Base-by-base conservation (phyloP, 1,140 invertebrate species). In the Drosophila gunungcola region DNA sequence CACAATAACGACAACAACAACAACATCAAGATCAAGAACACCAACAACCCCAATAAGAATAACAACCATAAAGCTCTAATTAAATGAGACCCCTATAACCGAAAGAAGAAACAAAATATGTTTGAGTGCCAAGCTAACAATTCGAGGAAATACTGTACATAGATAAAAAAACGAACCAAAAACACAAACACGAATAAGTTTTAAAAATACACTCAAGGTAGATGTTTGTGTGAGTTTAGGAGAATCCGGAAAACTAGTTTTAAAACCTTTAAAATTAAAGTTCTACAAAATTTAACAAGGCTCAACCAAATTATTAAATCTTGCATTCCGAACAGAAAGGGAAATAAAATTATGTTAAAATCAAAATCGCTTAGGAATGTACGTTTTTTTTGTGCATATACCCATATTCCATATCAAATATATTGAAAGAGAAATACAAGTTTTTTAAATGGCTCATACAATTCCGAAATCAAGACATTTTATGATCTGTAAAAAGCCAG, bases 61-160 rank as follows among this genome's bases (percentile, higher is more conserved):
- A 49, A 42, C 21, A 60, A 46, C 49, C 46, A 78, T 56, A 65
- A 58, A 73, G 56, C 38, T 25, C 68, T 70, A 73, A 54, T 51
- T 48, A 63, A 76, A 76, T 55, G 39, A 80, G 52, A 54, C 46
- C 41, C 60, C 49, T 45, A 62, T 41, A 36, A 34, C 62, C 58
- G 43, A 84, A 62, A 68, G 61, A 84, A 84, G 36, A 73, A 80
- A 89, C 74, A 73, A 48, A 64, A 77, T 55, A 83, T 86, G 89
- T 90, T 90, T 90, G 86, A 90, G 86, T 90, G 86, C 86, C 86
- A 90, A 90, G 86, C 86, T 90, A 88, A 91, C 52, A 91, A 91
- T 90, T 90, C 73, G 80, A 82, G 60, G 62, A 86, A 60, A 88
- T 53, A 69, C 55, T 86, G 79, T 86, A 86, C 45, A 88, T 88